Percentiles rank a stretch among this genome's conserved stretches.
phyloP scores from a whole-genome alignment of 2,888 invertebrate species.

The Stomorhina lunata region DNA sequence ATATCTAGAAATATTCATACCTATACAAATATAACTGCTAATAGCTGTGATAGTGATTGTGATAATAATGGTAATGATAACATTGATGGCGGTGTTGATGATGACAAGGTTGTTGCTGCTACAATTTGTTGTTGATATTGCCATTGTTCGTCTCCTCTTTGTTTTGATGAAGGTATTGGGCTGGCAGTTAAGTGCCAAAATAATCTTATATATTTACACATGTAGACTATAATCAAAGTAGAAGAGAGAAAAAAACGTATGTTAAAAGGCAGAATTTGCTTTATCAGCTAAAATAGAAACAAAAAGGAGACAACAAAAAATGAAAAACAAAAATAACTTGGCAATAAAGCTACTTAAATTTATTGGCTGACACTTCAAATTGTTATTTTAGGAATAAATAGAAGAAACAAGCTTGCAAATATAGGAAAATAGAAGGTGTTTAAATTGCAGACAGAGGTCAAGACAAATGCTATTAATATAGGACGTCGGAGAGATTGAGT shows the following conservation, averaged over 20 bases:
- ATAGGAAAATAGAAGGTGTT: no score
- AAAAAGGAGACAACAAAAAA: neutral
- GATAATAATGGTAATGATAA: constrained; percentile 1
- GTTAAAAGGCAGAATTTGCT: constrained; percentile 17
- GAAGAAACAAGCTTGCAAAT: no score
- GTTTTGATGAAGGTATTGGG: constrained; percentile 41
- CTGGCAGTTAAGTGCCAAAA: constrained; percentile 3
- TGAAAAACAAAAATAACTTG: no score
- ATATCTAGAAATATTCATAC: neutral
- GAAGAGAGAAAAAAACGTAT: constrained; percentile 9
- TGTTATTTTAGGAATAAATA: neutral
- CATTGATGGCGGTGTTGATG: neutral
- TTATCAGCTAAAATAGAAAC: constrained; percentile 36
- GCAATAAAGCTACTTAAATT: constrained; percentile 25
- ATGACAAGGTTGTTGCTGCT: neutral
- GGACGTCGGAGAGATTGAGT: no score
- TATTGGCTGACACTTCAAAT: constrained; percentile 9
- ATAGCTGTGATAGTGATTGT: neutral
- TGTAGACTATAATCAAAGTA: neutral
- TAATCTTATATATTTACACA: neutral
- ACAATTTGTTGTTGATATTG: neutral
- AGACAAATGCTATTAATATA: no score
- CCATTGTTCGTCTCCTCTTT: no score
- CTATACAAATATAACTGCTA: neutral
- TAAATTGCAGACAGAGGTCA: no score